Base-by-base conservation (phyloP, 1,140 invertebrate species). In the Heliconius eleuchia region DNA sequence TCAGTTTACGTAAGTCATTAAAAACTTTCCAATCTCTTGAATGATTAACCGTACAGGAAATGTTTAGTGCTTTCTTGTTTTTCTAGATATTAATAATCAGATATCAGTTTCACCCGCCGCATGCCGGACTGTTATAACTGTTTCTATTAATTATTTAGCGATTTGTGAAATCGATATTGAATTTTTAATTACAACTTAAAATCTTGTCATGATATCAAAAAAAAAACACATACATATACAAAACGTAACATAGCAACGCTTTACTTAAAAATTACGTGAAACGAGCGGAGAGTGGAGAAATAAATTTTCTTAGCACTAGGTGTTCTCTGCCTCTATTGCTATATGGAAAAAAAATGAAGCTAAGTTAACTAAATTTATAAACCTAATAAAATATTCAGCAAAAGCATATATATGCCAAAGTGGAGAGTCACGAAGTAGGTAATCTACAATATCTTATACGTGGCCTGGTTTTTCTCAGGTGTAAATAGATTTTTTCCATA, bases 71-170 rank as follows among this genome's bases (percentile, higher is more conserved):
- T 66, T 66, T 66, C 60, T 27, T 66, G 60, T 66, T 66, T 66
- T 66, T 66, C 60, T 66, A 66, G 60, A 66, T 66, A 66, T 66
- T 66, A 66, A 66, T 30, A 30, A 66, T 66, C 60, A 66, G 60
- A 66, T 66, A 66, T 66, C 11, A 66, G 60, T 66, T 66, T 66
- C 60, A 66, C 60, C 27, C n/a, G 60, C 23, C 57, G 23, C 60
- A 1, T 1, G 27, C 23, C 60, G 27, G 60, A 30, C 60, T 30
- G 30, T 18, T 66, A 66, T 66, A 66, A 66, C 60, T 66, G 60
- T 66, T 66, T 66, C 60, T 66, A 30, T 66, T 11, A 30, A 66
- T 66, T 66, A 66, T 30, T 30, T 30, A 27, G 60, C 60, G 27
- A 6, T 30, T 66, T 66, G 60, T 66, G 60, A 30, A 66, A 66